These are phyloP conservation scores for Ochlodes sylvanus DNA, from an alignment of 2,888 invertebrate species.

Conservation along the genomic window DNA sequence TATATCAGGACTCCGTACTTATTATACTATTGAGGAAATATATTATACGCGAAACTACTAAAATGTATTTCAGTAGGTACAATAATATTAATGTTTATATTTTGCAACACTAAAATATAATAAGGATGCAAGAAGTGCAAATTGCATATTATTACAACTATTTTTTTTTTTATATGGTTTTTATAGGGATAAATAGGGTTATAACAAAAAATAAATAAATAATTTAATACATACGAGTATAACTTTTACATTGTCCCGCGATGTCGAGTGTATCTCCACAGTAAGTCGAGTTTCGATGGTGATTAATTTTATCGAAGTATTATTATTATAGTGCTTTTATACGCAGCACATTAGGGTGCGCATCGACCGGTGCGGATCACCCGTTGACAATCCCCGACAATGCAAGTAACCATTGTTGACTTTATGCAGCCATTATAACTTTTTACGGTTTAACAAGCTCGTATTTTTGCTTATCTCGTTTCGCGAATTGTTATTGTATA, in stretches of 20 bases:
- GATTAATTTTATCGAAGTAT: conserved; percentile 1
- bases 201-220: no score
- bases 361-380: conserved; percentile 53
- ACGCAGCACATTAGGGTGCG: conserved; percentile 39
- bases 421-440: conserved; percentile 79
- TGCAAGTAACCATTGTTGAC: conserved; percentile 71
- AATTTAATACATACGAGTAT: no score
- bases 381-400: conserved; percentile 46
- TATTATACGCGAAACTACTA: no score
- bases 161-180: no score
- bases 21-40: no score
- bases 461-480: conserved; percentile 82
- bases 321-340: conserved; percentile 1
- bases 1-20: no score
- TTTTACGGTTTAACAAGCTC: conserved; percentile 85
- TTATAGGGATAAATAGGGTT: no score
- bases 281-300: neutral
- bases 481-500: conserved; percentile 77
- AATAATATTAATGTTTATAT: no score
- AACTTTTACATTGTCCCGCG: neutral
- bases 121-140: no score
- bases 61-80: no score
- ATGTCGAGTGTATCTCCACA: neutral
- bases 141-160: no score
- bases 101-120: no score